Conservation (phyloP, 2,113 vertebrate genomes). For the Opisthocomus hoazin region DNA sequence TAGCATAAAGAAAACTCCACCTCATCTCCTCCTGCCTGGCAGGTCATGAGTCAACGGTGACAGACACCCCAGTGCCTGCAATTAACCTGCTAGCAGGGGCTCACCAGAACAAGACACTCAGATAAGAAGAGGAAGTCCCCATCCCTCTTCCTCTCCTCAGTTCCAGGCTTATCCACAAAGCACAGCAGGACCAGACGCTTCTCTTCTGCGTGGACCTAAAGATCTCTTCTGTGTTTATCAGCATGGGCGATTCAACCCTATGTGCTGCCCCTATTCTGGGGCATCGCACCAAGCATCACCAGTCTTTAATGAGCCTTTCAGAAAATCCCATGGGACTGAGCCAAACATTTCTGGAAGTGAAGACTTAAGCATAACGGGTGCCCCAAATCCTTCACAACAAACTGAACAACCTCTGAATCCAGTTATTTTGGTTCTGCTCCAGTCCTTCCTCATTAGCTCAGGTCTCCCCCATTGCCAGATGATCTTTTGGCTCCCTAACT, state of each 20-base stretch:
- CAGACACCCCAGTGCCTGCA: background rate
- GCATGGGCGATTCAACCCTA: background rate
- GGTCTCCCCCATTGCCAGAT: background rate
- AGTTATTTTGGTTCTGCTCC: background rate
- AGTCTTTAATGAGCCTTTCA: background rate
- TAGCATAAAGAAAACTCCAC: background rate
- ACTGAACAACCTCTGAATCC: background rate
- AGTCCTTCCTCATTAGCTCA: background rate
- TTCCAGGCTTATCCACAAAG: background rate
- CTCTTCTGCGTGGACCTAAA: background rate
- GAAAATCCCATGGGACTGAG: background rate
- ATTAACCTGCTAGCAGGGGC: constrained; percentile 16
- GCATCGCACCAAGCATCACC: background rate
- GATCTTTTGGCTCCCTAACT: background rate
- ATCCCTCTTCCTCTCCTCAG: background rate
- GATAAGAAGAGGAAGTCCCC: background rate
- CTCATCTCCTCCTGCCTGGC: background rate
- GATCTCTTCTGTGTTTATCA: background rate
- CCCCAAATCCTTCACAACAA: background rate
- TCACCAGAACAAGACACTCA: background rate
- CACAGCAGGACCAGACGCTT: background rate
- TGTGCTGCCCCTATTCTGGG: background rate
- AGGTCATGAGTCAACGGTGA: background rate
- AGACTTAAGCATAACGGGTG: background rate
- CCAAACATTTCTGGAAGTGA: background rate